Base-by-base conservation (phyloP, 1,140 invertebrate species). In the Drosophila fuyamai region DNA sequence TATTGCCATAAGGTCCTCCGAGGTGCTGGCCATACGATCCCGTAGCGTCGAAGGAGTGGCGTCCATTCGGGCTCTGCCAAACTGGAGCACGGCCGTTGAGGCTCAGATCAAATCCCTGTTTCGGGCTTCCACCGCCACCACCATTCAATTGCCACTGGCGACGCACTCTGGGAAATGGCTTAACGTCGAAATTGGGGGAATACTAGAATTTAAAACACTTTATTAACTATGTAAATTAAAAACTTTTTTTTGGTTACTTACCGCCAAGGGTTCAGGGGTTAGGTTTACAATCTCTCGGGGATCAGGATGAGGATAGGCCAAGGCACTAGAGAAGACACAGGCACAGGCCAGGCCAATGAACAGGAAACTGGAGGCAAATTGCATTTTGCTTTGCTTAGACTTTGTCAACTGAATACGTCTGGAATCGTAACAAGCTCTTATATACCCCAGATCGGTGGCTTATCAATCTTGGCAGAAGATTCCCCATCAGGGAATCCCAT, bases 1-100 rank as follows among this genome's bases (percentile, higher is more conserved):
- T 90, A 44, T 84, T 92, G 46, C 91, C 91, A 60, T 88, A 92
- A 14, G 79, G 91, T 46, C 91, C 91, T 12, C 90, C 88, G 23
- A 92, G 47, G 51, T 92, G 90, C 56, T 92, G 91, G 5, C 60
- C 71, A 46, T 92, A 92, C 23, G 72, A 68, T 5, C 76, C 91
- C 4, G 77, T 86, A 7, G 63, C 90, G 53, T 91, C 85, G 1
- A 92, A 14, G 6, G 74, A 79, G 44, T 92, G 88, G 18, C 90
- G 67, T 18, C 88, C 91, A 60, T 92, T 92, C 5, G 44, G n/a
- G 40, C 91, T 92, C 38, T 79, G 70, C 91, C 91, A 92, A 9
- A 92, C 62, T 0, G 84, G 84, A 0, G 72, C 79, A 43, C 77
- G 86, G n/a, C 46, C 75, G 51, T 81, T 68, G 27, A 91, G 18